phyloP scores from a whole-genome alignment of 2,797 vertebrate species.

The Austrolebias charrua region DNA sequence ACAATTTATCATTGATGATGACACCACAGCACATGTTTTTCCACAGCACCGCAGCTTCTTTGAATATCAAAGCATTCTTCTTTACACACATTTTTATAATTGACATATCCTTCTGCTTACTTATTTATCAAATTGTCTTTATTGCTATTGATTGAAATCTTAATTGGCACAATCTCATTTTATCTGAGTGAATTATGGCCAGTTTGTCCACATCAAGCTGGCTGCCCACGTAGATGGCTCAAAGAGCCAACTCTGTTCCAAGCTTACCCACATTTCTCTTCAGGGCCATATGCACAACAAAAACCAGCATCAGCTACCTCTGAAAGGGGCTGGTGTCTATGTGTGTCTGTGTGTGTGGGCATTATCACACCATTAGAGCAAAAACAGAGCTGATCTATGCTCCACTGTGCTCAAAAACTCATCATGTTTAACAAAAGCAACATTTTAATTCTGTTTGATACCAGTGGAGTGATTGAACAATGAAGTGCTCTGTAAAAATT shows the following conservation, averaged over 20 bases:
- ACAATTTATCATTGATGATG: too few relatives aligned
- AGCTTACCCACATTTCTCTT: slow-evolving; percentile 37
- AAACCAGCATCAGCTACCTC: slow-evolving; percentile 35
- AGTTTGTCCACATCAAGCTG: slow-evolving; percentile 35
- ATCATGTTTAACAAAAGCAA: slow-evolving; percentile 43
- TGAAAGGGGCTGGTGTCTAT: slow-evolving; percentile 26
- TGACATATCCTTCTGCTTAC: slow-evolving; percentile 16
- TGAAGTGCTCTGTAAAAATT: slow-evolving; percentile 23
- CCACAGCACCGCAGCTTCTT: slow-evolving; percentile 5
- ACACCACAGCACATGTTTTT: too few relatives aligned
- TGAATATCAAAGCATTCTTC: slow-evolving; percentile 10
- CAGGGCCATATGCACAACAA: slow-evolving; percentile 26
- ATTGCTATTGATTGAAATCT: slow-evolving; percentile 33
- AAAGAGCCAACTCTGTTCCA: slow-evolving; percentile 31
- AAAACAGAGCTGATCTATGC: slow-evolving; percentile 41
- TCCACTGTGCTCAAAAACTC: slow-evolving; percentile 42
- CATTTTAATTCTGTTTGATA: slow-evolving; percentile 52
- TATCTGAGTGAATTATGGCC: slow-evolving; percentile 36
- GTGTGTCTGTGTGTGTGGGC: slow-evolving; percentile 32
- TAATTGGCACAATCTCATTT: slow-evolving; percentile 26
- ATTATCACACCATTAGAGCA: slow-evolving; percentile 40
- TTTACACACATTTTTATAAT: slow-evolving; percentile 18
- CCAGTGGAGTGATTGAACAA: slow-evolving; percentile 33
- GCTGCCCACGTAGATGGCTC: slow-evolving; percentile 27
- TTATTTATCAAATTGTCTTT: slow-evolving; percentile 36